Evolutionary conservation across 2,113 vertebrate genomes (phyloP), one percentile per base, ranked within the genome.

Genomic region (Tyrannus savana): DNA sequence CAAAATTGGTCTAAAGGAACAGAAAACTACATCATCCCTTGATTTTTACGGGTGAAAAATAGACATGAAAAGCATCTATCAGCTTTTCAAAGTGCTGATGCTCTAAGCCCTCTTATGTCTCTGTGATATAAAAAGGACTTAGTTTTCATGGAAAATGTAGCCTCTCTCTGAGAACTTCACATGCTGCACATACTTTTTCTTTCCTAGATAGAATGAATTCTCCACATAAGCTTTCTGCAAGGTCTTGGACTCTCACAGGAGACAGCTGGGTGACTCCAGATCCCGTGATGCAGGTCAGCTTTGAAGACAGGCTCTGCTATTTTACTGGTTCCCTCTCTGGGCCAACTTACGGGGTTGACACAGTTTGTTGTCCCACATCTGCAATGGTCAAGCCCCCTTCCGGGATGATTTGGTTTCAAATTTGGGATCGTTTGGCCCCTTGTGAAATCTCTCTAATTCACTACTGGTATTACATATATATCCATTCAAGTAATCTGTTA

Each of bases 221-320:
- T 56, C 25, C 25, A 37, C 30, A 14, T 0, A 4, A 49, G 11
- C 19, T 59, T 82, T 46, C 55, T 55, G 6, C 1, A 25, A 64
- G 6, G 25, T 69, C 33, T 79, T 89, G 41, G 12, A n/a, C 23
- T 21, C 12, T 42, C 46, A 69, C 18, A 9, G 3, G 47, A 30
- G 18, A 19, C 5, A 41, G 3, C 7, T 13, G 10, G 8, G 24
- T 39, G 31, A 67, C 24, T 72, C 27, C 12, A 56, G 19, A 46
- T 7, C 4, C 7, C 44, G 13, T 56, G 33, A 33, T 0, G 0
- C 0, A 8, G 3, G 39, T 42, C 11, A 35, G 9, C 27, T 63
- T 80, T 60, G 30, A 76, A 94, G n/a, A 39, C 18, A 76, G 21
- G 25, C 27, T 59, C 14, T 66, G 18, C 15, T 72, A 14, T 44